A percentile compares a stretch with the other conserved stretches of the same genome.
Evolutionary conservation across 2,797 vertebrate genomes (phyloP).

Genomic region (Setipinna tenuifilis): DNA sequence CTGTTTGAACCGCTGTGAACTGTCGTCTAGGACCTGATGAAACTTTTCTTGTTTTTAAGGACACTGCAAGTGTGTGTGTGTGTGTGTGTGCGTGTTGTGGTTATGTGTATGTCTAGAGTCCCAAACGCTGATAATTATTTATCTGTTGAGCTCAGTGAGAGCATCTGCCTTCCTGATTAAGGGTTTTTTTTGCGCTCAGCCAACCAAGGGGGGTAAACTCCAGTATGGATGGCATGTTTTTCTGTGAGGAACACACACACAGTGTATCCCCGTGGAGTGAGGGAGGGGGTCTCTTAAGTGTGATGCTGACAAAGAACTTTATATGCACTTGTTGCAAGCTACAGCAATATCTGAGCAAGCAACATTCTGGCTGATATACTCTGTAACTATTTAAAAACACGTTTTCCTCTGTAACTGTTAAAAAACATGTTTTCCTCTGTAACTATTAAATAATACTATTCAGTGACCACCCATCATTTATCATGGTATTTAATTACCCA

Average conservation of each 20-base stretch:
- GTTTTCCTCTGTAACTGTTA: neutral
- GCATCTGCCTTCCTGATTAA: conserved; percentile 24
- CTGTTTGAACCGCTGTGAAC: too few relatives aligned
- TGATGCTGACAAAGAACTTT: neutral
- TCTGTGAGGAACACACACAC: neutral
- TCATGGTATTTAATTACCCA: neutral
- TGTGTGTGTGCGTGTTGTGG: neutral
- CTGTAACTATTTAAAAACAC: neutral
- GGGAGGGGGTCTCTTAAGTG: neutral
- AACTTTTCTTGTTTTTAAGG: neutral
- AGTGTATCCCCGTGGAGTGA: neutral
- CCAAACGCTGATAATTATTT: conserved; percentile 34
- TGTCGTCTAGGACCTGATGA: neutral
- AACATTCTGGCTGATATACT: neutral
- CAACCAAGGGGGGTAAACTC: neutral
- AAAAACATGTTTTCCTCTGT: neutral
- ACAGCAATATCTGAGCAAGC: neutral
- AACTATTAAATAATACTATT: too few relatives aligned
- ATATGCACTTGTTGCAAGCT: neutral
- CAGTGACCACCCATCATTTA: neutral
- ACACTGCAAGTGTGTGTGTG: neutral
- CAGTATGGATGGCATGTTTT: neutral
- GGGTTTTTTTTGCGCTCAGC: neutral
- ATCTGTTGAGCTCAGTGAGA: conserved; percentile 35
- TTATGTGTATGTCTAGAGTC: neutral